Evolutionary conservation across 2,113 vertebrate genomes (phyloP), one percentile per base, ranked within the genome.

Genomic region (Protobothrops flavoviridis): DNA sequence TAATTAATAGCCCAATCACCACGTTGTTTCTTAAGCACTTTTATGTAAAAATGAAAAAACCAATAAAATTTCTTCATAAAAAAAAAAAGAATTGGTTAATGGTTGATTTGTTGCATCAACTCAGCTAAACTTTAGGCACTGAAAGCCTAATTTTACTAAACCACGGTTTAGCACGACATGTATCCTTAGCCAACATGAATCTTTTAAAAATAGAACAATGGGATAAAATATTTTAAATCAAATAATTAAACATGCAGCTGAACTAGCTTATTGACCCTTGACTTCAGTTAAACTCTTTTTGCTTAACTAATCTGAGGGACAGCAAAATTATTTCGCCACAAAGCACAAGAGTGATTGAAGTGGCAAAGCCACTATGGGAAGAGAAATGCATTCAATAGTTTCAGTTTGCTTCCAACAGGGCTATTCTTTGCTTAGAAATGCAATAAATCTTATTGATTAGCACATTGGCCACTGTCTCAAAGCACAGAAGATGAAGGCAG

Each of bases 361-460:
- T 8, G 15, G 39, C 2, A 91, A n/a, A 1, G 29, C 92, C 91
- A 56, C 74, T 90, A 94, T 95, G 90, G 92, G 52, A 5, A 94
- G 95, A 91, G 0, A 94, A 89, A 90, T 20, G 29, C 90, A 87
- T 1, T 89, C 64, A 2, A 10, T 95, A 43, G 50, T 48, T 88
- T 95, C 94, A 93, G n/a, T 85, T 91, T 52, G 15, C 21, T 52
- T 17, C 5, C 5, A 94, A 90, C 81, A 94, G 20, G 45, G 94
- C 89, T n/a, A 55, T 88, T 2, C 90, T 10, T 95, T 93, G 53
- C 85, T 94, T 88, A 93, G 91, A 95, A 94, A 92, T 92, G 57
- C 88, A 94, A 61, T 94, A 93, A 95, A 89, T 3, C 0, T 7
- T 92, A 94, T 93, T 96, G 95, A 97, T 97, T 93, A 92, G 94